Evolutionary conservation across 2,113 vertebrate genomes (phyloP).

Genomic region (Prolemur simus): DNA sequence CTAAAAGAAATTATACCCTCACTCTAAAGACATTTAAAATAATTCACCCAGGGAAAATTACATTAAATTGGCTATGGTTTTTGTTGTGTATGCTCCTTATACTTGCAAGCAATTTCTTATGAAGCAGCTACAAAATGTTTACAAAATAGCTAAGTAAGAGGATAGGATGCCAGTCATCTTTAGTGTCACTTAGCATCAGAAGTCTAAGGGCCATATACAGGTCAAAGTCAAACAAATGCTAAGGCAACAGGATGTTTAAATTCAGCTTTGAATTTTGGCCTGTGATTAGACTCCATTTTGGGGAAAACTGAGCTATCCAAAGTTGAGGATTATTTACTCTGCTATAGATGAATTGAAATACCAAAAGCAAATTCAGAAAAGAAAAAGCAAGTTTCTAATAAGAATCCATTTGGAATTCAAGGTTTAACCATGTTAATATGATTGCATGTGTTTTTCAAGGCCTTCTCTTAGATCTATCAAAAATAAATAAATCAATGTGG

Average conservation of each 20-base stretch:
- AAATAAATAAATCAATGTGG: background rate
- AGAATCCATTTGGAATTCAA: background rate
- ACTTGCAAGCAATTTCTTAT: constrained; percentile 51
- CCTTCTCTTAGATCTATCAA: background rate
- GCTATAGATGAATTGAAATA: constrained; percentile 11
- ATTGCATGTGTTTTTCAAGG: background rate
- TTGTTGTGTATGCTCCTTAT: constrained; percentile 14
- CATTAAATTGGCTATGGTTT: constrained; percentile 4
- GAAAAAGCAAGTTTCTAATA: background rate
- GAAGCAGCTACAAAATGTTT: constrained; percentile 57
- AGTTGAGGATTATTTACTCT: background rate
- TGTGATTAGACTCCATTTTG: background rate
- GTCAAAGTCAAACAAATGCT: constrained; percentile 44
- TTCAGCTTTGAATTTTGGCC: background rate
- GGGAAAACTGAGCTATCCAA: background rate
- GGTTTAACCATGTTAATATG: background rate
- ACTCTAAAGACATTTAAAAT: constrained; percentile 71
- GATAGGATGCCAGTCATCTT: constrained; percentile 49
- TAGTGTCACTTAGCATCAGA: constrained; percentile 37
- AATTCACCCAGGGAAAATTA: constrained; percentile 60
- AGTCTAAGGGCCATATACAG: constrained; percentile 59
- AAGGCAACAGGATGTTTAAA: constrained; percentile 34
- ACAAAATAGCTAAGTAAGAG: constrained; percentile 58
- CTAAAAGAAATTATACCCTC: constrained; percentile 50
- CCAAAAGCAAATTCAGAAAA: background rate